Percentiles rank a stretch among this genome's conserved stretches.
Evolutionary conservation across 2,797 vertebrate genomes (phyloP).

Genomic region (Podarcis siculus): DNA sequence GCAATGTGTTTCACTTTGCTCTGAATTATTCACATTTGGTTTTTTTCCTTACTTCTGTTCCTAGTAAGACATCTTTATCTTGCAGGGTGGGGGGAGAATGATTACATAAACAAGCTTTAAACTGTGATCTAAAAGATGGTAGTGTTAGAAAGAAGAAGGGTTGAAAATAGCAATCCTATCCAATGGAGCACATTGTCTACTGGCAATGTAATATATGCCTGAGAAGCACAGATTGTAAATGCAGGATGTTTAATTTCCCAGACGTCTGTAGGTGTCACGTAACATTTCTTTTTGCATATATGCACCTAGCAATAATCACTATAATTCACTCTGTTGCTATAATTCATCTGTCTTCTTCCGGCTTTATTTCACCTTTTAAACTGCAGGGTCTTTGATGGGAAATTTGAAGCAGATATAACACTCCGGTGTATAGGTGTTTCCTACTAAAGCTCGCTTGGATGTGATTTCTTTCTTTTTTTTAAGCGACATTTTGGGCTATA

Average conservation of each 20-base stretch:
- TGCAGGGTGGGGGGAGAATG: no score
- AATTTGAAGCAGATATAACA: not conserved
- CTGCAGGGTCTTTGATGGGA: not conserved
- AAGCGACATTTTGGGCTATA: not conserved
- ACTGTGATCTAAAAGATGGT: not conserved
- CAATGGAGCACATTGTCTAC: constrained; percentile 26
- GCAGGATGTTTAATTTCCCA: constrained; percentile 52
- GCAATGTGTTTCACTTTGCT: not conserved
- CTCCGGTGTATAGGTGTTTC: not conserved
- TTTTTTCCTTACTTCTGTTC: not conserved
- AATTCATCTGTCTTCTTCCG: constrained; percentile 8
- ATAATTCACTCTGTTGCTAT: constrained; percentile 56
- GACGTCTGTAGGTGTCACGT: constrained; percentile 48
- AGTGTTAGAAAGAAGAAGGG: constrained; percentile 7
- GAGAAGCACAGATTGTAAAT: constrained; percentile 62
- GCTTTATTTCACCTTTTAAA: constrained; percentile 30
- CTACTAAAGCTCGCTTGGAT: not conserved
- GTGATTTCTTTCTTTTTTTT: not conserved
- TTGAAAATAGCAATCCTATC: constrained; percentile 14
- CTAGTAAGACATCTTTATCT: no score
- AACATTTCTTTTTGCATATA: constrained; percentile 24
- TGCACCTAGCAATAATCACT: constrained; percentile 26
- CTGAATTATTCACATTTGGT: not conserved
- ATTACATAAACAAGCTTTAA: not conserved
- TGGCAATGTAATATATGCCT: constrained; percentile 53